These are phyloP conservation scores for Pipra filicauda DNA, from an alignment of 2,113 vertebrate species.

Conservation along the genomic window DNA sequence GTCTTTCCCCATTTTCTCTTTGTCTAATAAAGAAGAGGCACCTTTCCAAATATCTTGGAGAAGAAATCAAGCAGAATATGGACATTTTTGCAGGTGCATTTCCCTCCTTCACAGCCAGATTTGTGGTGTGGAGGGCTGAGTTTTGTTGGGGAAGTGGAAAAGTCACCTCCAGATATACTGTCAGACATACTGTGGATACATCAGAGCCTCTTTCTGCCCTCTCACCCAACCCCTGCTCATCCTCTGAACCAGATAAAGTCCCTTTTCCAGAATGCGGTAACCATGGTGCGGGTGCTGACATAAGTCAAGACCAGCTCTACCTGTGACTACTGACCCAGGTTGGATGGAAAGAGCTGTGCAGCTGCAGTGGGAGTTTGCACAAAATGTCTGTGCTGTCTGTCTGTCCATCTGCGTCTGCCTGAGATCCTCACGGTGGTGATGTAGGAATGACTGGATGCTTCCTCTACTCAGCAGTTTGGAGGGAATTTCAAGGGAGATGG, in stretches of 20 bases:
- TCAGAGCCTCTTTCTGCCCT: neutral
- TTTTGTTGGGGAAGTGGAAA: neutral
- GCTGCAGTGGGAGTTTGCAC: accelerated
- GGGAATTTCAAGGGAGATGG: neutral
- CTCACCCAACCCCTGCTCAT: neutral
- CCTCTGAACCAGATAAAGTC: neutral
- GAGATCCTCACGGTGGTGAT: neutral
- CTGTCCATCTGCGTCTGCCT: neutral
- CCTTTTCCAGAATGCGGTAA: neutral
- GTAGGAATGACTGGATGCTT: neutral
- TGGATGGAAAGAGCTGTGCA: accelerated
- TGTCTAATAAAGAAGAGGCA: neutral
- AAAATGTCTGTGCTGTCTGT: neutral
- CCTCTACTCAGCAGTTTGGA: neutral
- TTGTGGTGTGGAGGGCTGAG: neutral
- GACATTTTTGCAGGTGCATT: neutral
- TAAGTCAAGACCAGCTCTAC: neutral
- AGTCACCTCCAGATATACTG: neutral
- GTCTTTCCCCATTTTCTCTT: neutral
- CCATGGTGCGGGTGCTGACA: accelerated
- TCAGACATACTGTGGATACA: neutral
- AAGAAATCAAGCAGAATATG: neutral
- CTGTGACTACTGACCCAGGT: accelerated
- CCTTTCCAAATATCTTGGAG: neutral
- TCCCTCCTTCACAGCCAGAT: neutral